Evolutionary conservation across 1,140 invertebrate species (phyloP).

Genomic region (Tetramorium parvispinum): DNA sequence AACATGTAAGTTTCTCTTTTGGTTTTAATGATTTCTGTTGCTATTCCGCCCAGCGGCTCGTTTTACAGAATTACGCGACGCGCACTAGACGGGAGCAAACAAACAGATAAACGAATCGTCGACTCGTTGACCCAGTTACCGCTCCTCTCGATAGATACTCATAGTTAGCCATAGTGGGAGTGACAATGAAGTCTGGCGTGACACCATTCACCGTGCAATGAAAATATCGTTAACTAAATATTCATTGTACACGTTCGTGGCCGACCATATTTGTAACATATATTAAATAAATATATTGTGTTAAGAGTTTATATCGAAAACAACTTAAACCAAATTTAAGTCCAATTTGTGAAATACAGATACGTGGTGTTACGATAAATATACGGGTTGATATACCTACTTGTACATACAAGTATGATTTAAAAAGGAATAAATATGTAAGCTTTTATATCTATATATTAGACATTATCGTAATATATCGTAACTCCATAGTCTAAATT

Average conservation of each 20-base stretch:
- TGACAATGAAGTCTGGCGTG: slow-evolving; percentile 44
- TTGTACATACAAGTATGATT: background rate
- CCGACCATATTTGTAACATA: background rate
- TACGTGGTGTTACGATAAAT: background rate
- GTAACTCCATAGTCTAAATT: background rate
- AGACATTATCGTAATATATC: background rate
- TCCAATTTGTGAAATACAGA: background rate
- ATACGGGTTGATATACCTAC: background rate
- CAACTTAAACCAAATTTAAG: background rate
- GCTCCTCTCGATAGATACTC: slow-evolving; percentile 55
- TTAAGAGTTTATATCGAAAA: background rate
- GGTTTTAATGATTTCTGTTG: slow-evolving; percentile 1
- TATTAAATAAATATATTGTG: slow-evolving; percentile 10
- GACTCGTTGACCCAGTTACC: slow-evolving; percentile 72
- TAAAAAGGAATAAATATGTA: background rate
- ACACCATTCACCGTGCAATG: slow-evolving; percentile 45
- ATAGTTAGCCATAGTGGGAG: slow-evolving; percentile 44
- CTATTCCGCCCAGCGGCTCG: slow-evolving; percentile 23
- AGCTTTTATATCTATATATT: background rate
- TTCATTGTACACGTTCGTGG: slow-evolving; percentile 1
- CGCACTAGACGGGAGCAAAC: slow-evolving; percentile 58
- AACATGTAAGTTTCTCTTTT: slow-evolving; percentile 11
- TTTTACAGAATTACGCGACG: slow-evolving; percentile 46
- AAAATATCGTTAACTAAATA: slow-evolving; percentile 25
- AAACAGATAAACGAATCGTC: slow-evolving; percentile 72